phyloP scores from a whole-genome alignment of 2,113 vertebrate species.

The Podarcis raffonei region DNA sequence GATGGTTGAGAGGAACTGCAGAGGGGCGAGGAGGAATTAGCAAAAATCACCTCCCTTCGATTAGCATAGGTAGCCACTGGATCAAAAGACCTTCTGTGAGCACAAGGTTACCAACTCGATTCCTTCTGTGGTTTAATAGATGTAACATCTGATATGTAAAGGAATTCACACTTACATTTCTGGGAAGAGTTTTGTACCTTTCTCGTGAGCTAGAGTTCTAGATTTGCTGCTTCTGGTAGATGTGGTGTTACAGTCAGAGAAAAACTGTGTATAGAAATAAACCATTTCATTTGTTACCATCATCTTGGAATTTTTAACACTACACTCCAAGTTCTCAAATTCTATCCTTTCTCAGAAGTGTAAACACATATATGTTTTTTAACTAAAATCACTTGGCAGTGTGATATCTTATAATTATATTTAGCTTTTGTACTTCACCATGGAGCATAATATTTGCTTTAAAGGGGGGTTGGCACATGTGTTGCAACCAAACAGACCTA shows the following conservation, averaged over 20 bases:
- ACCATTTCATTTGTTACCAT: slow-evolving; percentile 10
- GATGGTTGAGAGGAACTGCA: no score
- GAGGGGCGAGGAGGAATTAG: no score
- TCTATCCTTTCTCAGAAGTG: slow-evolving; percentile 62
- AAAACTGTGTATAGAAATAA: background rate
- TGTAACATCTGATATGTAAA: slow-evolving; percentile 20
- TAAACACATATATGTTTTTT: slow-evolving; percentile 42
- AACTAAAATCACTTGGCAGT: slow-evolving; percentile 35
- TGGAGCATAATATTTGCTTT: background rate
- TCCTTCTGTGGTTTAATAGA: background rate
- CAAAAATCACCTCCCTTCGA: no score
- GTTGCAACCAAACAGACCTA: background rate
- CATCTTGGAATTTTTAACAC: background rate
- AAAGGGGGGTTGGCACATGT: no score
- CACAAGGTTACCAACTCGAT: no score
- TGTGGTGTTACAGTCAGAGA: background rate
- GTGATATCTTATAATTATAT: slow-evolving; percentile 39
- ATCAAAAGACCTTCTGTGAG: no score
- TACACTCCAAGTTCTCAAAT: background rate
- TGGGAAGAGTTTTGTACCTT: slow-evolving; percentile 3
- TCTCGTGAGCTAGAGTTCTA: slow-evolving; percentile 8
- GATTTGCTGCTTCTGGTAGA: background rate
- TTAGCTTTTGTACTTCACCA: slow-evolving; percentile 49
- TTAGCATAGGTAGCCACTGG: no score
- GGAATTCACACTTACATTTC: background rate